Percentiles rank a stretch among this genome's conserved stretches.
Evolutionary conservation across 2,888 invertebrate genomes (phyloP).

Genomic region (Dendrolimus pini): DNA sequence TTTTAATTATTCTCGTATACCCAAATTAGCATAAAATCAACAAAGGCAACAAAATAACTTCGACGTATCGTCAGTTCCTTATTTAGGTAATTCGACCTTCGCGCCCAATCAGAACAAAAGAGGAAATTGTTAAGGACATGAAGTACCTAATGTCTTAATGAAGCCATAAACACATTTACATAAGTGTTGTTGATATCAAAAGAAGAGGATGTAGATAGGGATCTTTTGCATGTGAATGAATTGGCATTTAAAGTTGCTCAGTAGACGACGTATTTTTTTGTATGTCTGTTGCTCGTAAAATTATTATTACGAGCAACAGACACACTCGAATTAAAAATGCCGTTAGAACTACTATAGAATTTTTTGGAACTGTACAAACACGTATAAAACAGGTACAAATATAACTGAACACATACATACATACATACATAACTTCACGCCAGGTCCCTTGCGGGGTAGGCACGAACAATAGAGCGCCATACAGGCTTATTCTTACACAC

Average conservation of each 20-base stretch:
- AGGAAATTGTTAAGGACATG: not conserved
- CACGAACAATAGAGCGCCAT: no score
- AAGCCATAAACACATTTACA: not conserved
- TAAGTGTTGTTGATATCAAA: not conserved
- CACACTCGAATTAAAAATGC: no score
- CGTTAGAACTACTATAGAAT: no score
- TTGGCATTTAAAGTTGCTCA: conserved; percentile 1
- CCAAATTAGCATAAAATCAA: not conserved
- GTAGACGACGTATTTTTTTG: no score
- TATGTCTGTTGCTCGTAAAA: no score
- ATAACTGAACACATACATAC: no score
- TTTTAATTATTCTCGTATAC: not conserved
- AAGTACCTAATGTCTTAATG: not conserved
- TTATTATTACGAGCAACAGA: no score
- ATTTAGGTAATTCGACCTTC: not conserved
- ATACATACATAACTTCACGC: no score
- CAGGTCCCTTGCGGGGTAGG: no score
- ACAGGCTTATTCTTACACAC: no score
- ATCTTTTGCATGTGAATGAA: conserved; percentile 7
- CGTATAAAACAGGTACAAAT: no score
- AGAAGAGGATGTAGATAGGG: not conserved
- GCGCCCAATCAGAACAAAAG: not conserved
- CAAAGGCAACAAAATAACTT: not conserved
- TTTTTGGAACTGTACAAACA: no score
- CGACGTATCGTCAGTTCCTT: not conserved